Percentiles rank a stretch among this genome's conserved stretches.
Conservation (phyloP, 2,113 vertebrate species). For the Leptodactylus fuscus region DNA sequence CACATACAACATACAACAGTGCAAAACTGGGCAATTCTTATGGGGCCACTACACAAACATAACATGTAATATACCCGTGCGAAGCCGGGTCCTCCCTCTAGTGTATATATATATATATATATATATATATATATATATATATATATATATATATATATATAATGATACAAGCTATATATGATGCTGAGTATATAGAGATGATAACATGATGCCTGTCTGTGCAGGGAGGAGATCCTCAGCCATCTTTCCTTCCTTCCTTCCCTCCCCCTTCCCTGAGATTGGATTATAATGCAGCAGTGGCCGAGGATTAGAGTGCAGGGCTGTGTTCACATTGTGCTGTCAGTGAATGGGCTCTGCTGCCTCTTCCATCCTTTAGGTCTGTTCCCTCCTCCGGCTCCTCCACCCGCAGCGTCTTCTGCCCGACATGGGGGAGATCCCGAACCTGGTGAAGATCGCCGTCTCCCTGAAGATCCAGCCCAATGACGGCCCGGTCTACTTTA, state of each 20-base stretch:
- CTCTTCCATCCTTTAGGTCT: not conserved
- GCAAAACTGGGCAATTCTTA: no score
- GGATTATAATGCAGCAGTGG: constrained; percentile 32
- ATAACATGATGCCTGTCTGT: no score
- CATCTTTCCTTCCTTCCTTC: no score
- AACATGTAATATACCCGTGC: no score
- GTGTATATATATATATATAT: no score
- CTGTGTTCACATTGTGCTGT: constrained; percentile 1
- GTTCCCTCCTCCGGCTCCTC: not conserved
- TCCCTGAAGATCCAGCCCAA: constrained; percentile 92
- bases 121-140: no score
- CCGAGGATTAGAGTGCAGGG: constrained; percentile 26
- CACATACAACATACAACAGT: no score
- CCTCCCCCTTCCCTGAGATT: not conserved
- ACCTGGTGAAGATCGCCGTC: constrained; percentile 87
- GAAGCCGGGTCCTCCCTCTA: no score
- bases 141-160: no score
- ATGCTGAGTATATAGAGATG: no score
- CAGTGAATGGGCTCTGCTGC: constrained; percentile 10
- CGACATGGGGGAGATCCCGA: constrained; percentile 86
- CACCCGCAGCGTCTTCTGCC: constrained; percentile 27
- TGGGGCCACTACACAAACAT: no score
- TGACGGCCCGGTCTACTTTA: constrained; percentile 90
- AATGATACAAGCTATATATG: no score
- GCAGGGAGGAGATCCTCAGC: constrained; percentile 47